Evolutionary conservation across 37 sponge, comb jelly and placozoan species (phyloP).

Genomic region (Chondrosia reniformis): DNA sequence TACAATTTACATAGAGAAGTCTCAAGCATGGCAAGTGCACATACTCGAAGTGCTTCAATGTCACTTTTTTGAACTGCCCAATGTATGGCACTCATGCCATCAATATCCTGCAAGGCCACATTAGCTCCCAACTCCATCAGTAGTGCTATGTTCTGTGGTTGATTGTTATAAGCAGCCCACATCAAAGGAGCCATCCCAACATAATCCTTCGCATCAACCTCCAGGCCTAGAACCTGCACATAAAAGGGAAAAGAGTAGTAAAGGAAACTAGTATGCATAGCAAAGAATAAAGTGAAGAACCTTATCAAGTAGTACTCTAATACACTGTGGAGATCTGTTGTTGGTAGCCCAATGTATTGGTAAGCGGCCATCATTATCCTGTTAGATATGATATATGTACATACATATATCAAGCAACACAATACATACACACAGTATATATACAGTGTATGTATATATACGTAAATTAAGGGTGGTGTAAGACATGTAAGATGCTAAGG

Average conservation of each 20-base stretch:
- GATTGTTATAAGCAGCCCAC: conserved; percentile 81
- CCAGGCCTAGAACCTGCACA: conserved; percentile 54
- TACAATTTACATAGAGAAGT: background rate
- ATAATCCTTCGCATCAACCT: conserved; percentile 52
- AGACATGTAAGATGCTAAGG: background rate
- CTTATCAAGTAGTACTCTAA: conserved; percentile 59
- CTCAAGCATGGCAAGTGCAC: background rate
- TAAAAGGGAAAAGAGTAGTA: background rate
- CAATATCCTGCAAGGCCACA: conserved; percentile 46
- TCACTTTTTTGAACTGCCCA: conserved; percentile 71
- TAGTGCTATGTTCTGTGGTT: conserved; percentile 41
- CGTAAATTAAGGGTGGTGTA: background rate
- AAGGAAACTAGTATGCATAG: background rate
- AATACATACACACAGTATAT: no score
- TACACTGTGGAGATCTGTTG: conserved; percentile 37
- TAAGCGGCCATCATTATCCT: conserved; percentile 69
- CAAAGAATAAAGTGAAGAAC: background rate
- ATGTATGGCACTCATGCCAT: conserved; percentile 83
- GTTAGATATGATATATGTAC: background rate
- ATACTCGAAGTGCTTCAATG: conserved; percentile 44
- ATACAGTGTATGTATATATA: background rate
- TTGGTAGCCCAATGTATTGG: conserved; percentile 82
- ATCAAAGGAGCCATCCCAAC: conserved; percentile 79
- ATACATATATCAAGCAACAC: background rate
- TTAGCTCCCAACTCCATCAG: conserved; percentile 56